Percentiles rank a stretch among this genome's conserved stretches.
Conservation (phyloP, 2,797 vertebrate species). For the Sphenodon punctatus region DNA sequence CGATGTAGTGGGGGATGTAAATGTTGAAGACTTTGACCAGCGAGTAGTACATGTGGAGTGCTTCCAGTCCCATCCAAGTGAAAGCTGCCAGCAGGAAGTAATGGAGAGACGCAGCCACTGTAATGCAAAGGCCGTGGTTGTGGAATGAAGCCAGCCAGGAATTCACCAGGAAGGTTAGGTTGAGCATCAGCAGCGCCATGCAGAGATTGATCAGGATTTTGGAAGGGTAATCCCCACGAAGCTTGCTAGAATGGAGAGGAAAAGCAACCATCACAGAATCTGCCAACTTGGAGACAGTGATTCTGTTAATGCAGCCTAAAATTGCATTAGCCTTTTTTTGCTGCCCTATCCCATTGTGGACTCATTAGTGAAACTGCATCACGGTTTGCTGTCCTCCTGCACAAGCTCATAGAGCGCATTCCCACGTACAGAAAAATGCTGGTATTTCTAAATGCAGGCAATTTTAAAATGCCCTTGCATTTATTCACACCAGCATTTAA, state of each 20-base stretch:
- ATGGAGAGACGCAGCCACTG: constrained; percentile 78
- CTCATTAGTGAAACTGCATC: background rate
- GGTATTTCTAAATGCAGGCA: too few species aligned
- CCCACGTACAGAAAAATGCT: too few species aligned
- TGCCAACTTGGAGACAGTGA: too few species aligned
- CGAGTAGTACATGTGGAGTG: constrained; percentile 89
- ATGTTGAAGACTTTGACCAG: constrained; percentile 91
- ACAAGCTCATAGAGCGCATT: too few species aligned
- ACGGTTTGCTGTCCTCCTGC: too few species aligned
- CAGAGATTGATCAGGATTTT: constrained; percentile 92
- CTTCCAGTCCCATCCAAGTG: constrained; percentile 91
- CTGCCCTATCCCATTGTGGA: too few species aligned
- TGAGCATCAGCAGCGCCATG: constrained; percentile 82
- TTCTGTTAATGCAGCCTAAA: too few species aligned
- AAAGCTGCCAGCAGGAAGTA: constrained; percentile 91
- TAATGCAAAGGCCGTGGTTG: constrained; percentile 78
- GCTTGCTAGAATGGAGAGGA: constrained; percentile 73
- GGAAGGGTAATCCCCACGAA: constrained; percentile 85
- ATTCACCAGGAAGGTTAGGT: constrained; percentile 82
- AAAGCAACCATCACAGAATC: too few species aligned
- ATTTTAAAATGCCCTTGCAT: too few species aligned
- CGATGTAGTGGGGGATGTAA: constrained; percentile 85
- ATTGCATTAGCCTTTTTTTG: too few species aligned
- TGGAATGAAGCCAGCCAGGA: constrained; percentile 85
- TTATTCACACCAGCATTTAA: too few species aligned